phyloP scores from a whole-genome alignment of 2,797 vertebrate species.

The Sternarchorhynchus goeldii region DNA sequence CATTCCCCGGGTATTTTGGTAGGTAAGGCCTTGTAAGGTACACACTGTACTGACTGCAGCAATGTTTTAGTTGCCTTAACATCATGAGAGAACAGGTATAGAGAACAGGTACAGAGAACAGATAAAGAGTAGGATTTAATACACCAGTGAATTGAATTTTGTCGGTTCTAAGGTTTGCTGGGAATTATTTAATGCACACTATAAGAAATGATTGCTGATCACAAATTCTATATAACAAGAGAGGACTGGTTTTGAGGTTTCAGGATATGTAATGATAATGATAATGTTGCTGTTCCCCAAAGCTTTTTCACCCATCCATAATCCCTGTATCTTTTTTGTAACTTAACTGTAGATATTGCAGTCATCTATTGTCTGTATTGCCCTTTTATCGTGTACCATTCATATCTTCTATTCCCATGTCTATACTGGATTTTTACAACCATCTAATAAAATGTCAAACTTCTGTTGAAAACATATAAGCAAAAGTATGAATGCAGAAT shows the following conservation, averaged over 20 bases:
- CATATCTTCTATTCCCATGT: neutral
- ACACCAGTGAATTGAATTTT: neutral
- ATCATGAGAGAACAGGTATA: neutral
- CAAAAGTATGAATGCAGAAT: neutral
- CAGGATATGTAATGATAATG: constrained; percentile 16
- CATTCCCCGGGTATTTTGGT: neutral
- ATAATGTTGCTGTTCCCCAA: neutral
- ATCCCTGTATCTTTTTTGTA: constrained; percentile 16
- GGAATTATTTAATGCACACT: neutral
- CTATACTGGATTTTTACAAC: constrained; percentile 14
- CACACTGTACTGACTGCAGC: neutral
- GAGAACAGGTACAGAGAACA: too few relatives aligned
- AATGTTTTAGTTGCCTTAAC: neutral
- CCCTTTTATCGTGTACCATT: neutral
- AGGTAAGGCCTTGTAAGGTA: neutral
- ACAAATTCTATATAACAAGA: neutral
- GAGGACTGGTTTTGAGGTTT: neutral
- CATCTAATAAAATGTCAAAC: neutral
- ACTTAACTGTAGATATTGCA: constrained; percentile 35
- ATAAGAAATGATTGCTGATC: neutral
- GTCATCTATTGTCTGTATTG: constrained; percentile 11
- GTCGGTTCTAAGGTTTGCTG: neutral
- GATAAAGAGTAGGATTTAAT: neutral
- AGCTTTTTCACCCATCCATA: neutral
- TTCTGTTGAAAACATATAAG: neutral